Evolutionary conservation across 2,888 invertebrate species (phyloP).

Genomic region (Troides helena): DNA sequence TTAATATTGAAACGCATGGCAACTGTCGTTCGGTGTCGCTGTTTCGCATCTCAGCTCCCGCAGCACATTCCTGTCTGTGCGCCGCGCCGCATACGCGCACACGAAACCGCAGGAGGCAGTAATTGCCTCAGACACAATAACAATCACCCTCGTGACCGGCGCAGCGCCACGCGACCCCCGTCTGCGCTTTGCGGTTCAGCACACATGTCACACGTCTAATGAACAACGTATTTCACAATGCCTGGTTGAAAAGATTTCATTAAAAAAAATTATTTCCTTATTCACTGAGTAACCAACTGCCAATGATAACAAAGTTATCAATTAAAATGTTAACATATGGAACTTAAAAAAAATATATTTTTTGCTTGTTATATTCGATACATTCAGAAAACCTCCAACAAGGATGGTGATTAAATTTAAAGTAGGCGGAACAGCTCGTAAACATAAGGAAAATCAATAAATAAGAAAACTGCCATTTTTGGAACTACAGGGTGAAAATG

Average conservation of each 20-base stretch:
- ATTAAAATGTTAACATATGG: too few relatives aligned
- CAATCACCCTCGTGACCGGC: conserved; percentile 34
- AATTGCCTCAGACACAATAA: conserved; percentile 35
- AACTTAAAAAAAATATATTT: too few relatives aligned
- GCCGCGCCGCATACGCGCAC: not conserved
- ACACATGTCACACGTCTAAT: conserved; percentile 37
- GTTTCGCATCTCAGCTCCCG: not conserved
- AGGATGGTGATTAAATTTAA: conserved; percentile 21
- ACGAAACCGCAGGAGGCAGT: conserved; percentile 31
- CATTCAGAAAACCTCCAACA: conserved; percentile 7
- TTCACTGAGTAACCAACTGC: not conserved
- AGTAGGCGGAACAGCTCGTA: not conserved
- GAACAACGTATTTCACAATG: conserved; percentile 33
- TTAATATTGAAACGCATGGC: conserved; percentile 4
- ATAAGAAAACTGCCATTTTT: conserved; percentile 19
- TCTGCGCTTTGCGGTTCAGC: conserved; percentile 44
- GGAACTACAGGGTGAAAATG: conserved; percentile 1
- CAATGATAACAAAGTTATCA: too few relatives aligned
- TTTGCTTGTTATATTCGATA: too few relatives aligned
- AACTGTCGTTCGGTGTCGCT: conserved; percentile 13
- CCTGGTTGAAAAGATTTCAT: conserved; percentile 25
- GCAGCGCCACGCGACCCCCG: conserved; percentile 36
- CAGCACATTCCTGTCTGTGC: not conserved
- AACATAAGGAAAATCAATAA: conserved; percentile 24
- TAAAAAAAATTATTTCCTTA: not conserved